Evolutionary conservation across 2,888 invertebrate genomes (phyloP), one percentile per base, ranked within the genome.

Genomic region (Tuta absoluta): DNA sequence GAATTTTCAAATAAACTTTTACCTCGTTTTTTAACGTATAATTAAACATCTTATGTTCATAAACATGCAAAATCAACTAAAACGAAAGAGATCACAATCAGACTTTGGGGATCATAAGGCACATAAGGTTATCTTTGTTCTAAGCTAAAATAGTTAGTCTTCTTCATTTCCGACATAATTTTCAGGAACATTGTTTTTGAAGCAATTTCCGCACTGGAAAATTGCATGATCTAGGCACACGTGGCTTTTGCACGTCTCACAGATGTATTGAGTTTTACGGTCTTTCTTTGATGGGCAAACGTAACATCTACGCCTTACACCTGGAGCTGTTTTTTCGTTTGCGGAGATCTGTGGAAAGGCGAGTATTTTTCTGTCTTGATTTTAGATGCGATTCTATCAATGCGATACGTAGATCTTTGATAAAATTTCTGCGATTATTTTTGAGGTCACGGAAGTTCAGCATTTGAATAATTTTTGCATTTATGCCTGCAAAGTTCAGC

Each of bases 401-500:
- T 12, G 45, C 45, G 17, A 45, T 3, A 45, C 45, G 7, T 12
- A 45, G 17, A 45, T 45, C 17, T 45, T 45, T 45, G 17, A 45
- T 45, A 12, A 45, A 45, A 45, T 12, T 45, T 45, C 45, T 45
- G 14, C 45, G 45, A 45, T 45, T 45, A 12, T 45, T 45, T 17
- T 45, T 45, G 45, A 45, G 4, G 14, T 45, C 45, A n/a, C 7
- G 12, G 45, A 4, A 45, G 45, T 45, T 45, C 7, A 45, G 45
- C 17, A 45, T 33, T 33, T 33, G 33, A 33, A 51, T 19, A 19
- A 17, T 51, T 51, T 19, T 23, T 24, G 53, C 53, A 14, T 53
- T 24, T 23, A 53, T 21, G 8, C 53, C 57, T 57, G 37, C 37
- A 10, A 65, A 63, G 58, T 68, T 68, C 41, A 68, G 41, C 38